Conservation (phyloP, 2,113 vertebrate genomes). For the Myotis lucifugus region DNA sequence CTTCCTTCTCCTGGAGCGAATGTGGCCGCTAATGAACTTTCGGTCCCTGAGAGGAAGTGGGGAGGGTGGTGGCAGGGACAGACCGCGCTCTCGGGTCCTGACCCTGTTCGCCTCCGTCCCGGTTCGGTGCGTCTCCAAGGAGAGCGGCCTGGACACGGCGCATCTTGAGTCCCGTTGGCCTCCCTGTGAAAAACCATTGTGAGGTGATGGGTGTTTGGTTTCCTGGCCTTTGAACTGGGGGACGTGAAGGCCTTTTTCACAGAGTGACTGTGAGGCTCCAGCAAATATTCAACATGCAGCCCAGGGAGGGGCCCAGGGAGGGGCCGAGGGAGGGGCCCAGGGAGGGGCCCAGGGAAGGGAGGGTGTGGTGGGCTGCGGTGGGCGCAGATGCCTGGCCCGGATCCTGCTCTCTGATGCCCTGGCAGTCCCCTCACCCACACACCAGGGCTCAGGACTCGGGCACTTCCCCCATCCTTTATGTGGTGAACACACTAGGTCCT, state of each 20-base stretch:
- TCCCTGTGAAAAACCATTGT: background rate
- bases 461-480: background rate
- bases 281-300: background rate
- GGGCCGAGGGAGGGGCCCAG: no score
- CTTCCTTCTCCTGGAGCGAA: background rate
- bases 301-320: no score
- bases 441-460: background rate
- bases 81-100: background rate
- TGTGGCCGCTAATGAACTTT: background rate
- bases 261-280: background rate
- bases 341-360: background rate
- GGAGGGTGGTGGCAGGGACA: background rate
- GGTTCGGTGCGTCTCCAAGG: background rate
- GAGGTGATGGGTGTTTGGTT: background rate
- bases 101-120: background rate
- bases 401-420: background rate
- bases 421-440: background rate
- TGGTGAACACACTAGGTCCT: background rate
- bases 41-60: background rate
- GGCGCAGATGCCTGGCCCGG: background rate
- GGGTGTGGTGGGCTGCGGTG: background rate
- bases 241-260: background rate
- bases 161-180: background rate
- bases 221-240: background rate
- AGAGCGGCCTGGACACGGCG: background rate